phyloP scores from a whole-genome alignment of 2,888 invertebrate genomes.

The Metacarcinus magister region DNA sequence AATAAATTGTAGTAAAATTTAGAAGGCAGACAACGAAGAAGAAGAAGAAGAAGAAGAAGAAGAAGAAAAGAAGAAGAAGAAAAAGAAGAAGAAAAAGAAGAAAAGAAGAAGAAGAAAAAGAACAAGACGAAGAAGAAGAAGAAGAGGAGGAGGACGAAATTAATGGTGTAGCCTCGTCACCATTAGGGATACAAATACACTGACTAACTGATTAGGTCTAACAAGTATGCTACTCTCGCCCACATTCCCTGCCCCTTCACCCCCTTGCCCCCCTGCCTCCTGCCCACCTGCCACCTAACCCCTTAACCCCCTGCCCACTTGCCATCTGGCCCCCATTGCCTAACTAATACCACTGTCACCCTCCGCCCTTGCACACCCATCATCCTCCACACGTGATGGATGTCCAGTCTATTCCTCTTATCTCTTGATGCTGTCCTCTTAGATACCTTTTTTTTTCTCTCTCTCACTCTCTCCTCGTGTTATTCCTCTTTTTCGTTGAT shows the following conservation, averaged over 20 bases:
- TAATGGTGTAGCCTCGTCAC: too few species aligned
- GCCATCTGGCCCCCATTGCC: background rate
- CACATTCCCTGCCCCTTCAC: background rate
- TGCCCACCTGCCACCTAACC: background rate
- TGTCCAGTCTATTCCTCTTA: background rate
- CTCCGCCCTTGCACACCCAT: conserved; percentile 9
- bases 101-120: background rate
- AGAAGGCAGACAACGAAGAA: too few species aligned
- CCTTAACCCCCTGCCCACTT: background rate
- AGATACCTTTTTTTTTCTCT: background rate
- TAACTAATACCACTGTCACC: background rate
- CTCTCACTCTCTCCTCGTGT: background rate
- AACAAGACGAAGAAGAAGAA: background rate
- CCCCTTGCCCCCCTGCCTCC: background rate
- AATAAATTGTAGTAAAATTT: too few species aligned
- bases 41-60: background rate
- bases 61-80: background rate
- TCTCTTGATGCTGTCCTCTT: too few species aligned
- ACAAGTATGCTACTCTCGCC: too few species aligned
- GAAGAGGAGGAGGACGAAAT: background rate
- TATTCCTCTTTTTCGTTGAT: too few species aligned
- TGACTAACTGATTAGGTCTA: too few species aligned
- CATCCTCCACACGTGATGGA: background rate
- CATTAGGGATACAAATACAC: too few species aligned
- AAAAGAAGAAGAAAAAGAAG: background rate